phyloP scores from a whole-genome alignment of 2,797 vertebrate genomes.

The Cirrhinus molitorella region DNA sequence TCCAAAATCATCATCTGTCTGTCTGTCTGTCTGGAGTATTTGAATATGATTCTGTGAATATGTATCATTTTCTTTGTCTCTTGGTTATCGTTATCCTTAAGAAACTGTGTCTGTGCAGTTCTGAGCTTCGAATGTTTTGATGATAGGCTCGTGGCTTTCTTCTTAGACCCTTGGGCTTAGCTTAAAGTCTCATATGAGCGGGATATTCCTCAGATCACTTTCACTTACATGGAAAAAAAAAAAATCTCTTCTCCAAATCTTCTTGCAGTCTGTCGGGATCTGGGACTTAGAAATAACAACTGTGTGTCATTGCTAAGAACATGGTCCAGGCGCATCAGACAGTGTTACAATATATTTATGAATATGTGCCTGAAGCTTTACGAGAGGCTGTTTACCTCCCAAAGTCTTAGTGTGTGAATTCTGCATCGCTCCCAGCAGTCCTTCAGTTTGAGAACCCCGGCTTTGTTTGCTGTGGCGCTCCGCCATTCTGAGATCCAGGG shows the following conservation, averaged over 20 bases:
- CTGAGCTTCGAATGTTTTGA: conserved; percentile 2
- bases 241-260: conserved; percentile 10
- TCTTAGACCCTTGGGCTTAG: conserved; percentile 20
- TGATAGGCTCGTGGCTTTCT: not conserved
- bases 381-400: conserved; percentile 30
- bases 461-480: conserved; percentile 65
- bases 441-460: conserved; percentile 30
- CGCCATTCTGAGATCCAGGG: conserved; percentile 71
- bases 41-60: conserved; percentile 6
- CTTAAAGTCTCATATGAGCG: not conserved
- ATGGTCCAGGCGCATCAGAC: not conserved
- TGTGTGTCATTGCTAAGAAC: not conserved
- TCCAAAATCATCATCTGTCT: not conserved
- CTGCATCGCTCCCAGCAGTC: conserved; percentile 7
- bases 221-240: conserved; percentile 7
- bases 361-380: conserved; percentile 3
- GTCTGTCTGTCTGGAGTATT: not conserved
- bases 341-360: conserved; percentile 17
- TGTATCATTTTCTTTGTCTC: not conserved
- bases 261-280: not conserved
- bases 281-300: not conserved
- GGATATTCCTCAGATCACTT: conserved; percentile 23
- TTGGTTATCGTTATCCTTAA: not conserved
- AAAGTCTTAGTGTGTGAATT: conserved; percentile 35
- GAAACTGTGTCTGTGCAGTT: not conserved